A percentile compares a stretch with the other conserved stretches of the same genome.
Conservation (phyloP, 2,113 vertebrate genomes). For the Anas platyrhynchos region DNA sequence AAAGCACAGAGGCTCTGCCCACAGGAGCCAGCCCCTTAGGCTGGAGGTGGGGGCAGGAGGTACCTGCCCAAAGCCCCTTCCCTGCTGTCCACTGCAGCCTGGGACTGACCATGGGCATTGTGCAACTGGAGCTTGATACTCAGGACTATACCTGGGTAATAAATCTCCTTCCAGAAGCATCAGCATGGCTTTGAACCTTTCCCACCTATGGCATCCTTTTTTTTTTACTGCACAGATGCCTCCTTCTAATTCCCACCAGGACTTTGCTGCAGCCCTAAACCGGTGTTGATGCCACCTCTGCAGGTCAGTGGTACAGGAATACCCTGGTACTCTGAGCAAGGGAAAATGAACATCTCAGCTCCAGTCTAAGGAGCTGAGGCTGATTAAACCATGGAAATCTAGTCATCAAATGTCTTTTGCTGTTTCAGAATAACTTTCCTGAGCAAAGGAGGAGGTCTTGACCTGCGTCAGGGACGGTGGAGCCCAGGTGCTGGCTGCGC, state of each 20-base stretch:
- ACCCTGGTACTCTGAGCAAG: neutral
- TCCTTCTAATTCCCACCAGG: neutral
- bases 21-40: neutral
- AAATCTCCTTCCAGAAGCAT: neutral
- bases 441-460: neutral
- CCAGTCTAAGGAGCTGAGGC: neutral
- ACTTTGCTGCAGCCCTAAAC: neutral
- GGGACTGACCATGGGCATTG: neutral
- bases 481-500: neutral
- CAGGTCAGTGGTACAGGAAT: neutral
- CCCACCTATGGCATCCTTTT: neutral
- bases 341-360: neutral
- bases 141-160: neutral
- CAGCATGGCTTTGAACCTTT: neutral
- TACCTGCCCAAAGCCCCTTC: neutral
- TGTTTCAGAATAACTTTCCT: neutral
- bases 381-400: neutral
- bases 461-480: no score
- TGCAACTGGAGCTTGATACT: neutral
- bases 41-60: accelerated
- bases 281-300: accelerated
- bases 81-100: neutral
- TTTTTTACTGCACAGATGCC: neutral
- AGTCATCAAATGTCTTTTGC: neutral
- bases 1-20: neutral